Percentiles rank a stretch among this genome's conserved stretches.
Evolutionary conservation across 1,140 invertebrate species (phyloP).

Genomic region (Trichogramma pretiosum): DNA sequence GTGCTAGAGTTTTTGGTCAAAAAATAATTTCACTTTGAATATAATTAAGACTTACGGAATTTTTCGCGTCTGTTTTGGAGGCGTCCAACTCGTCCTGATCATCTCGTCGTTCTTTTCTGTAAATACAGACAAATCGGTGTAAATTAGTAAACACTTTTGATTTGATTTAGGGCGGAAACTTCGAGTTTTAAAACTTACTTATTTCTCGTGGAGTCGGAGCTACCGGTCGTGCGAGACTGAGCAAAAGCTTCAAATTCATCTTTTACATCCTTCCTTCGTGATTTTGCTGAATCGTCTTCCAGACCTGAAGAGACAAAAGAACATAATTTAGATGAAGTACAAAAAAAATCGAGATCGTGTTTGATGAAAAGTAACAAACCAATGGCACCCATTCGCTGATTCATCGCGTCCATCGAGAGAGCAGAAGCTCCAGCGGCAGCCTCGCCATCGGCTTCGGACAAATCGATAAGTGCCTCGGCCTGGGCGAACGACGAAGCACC

Average conservation of each 20-base stretch:
- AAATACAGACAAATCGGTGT: no score
- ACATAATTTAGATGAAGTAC: no score
- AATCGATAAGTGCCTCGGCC: constrained; percentile 60
- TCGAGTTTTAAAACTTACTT: constrained; percentile 52
- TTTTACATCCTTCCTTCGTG: constrained; percentile 39
- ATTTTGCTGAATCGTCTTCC: no score
- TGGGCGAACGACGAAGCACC: no score
- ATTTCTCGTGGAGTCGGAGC: constrained; percentile 61
- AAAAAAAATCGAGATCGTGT: no score
- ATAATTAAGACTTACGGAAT: constrained; percentile 3
- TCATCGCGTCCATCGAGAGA: constrained; percentile 30
- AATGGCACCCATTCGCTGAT: constrained; percentile 41
- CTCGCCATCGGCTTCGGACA: constrained; percentile 45
- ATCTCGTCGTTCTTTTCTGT: constrained; percentile 12
- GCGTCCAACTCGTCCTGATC: constrained; percentile 5
- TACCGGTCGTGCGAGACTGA: constrained; percentile 71
- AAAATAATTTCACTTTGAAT: not conserved
- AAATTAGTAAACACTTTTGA: no score
- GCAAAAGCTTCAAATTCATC: constrained; percentile 90
- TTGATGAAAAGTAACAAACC: no score
- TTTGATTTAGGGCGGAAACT: not conserved
- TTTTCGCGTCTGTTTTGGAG: constrained; percentile 1
- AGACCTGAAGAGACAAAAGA: no score
- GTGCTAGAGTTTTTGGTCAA: constrained; percentile 24
- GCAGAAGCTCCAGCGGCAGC: constrained; percentile 3